Conservation (phyloP, 2,113 vertebrate species). For the Pelecanoides urinatrix region DNA sequence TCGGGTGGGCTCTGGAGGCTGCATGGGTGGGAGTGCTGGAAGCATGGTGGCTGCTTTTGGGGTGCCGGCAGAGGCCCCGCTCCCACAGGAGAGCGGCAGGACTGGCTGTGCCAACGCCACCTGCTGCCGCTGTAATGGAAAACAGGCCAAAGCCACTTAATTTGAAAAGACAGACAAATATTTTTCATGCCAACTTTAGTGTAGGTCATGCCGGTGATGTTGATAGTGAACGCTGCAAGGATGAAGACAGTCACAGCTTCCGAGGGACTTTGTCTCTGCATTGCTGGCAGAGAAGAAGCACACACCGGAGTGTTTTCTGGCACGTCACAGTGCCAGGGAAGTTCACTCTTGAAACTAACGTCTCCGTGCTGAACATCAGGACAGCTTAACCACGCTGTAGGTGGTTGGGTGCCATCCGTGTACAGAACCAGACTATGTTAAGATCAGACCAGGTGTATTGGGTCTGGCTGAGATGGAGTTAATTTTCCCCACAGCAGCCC, state of each 20-base stretch:
- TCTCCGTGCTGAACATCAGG: background rate
- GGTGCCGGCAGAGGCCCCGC: background rate
- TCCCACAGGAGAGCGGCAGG: background rate
- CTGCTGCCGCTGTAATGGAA: rapidly evolving
- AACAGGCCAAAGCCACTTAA: background rate
- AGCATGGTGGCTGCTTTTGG: background rate
- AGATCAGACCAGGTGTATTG: background rate
- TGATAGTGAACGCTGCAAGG: background rate
- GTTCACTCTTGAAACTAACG: background rate
- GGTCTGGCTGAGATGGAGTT: background rate
- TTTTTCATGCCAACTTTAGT: background rate
- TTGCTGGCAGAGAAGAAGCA: background rate
- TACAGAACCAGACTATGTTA: background rate
- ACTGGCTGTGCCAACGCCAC: background rate
- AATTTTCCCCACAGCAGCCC: background rate
- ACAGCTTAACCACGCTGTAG: background rate
- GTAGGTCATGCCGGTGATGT: background rate
- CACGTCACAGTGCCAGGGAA: background rate
- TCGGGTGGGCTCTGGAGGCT: background rate
- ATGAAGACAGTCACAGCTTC: background rate
- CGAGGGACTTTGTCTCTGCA: too few species aligned
- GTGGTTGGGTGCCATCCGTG: background rate
- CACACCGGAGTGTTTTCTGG: background rate
- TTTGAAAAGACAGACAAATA: background rate
- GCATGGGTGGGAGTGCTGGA: rapidly evolving